Conservation (phyloP, 2,113 vertebrate genomes). For the Mirounga angustirostris region DNA sequence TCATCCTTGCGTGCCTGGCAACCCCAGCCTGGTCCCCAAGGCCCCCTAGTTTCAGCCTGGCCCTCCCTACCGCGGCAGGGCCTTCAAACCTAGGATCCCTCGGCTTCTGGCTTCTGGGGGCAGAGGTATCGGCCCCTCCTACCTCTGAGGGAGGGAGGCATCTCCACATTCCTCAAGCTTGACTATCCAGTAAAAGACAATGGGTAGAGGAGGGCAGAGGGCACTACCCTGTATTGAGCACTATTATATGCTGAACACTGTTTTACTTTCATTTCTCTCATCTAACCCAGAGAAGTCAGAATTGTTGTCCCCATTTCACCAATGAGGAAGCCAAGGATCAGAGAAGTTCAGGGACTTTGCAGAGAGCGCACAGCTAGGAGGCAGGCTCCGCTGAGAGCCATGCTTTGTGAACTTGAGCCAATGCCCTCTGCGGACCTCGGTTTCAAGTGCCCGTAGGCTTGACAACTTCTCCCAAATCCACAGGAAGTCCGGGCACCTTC, state of each 20-base stretch:
- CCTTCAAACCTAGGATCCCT: neutral
- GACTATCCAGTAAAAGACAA: neutral
- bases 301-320: conserved; percentile 29
- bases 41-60: neutral
- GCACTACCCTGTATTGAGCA: neutral
- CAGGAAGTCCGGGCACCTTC: conserved; percentile 58
- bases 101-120: neutral
- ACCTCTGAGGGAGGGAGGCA: neutral
- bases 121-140: neutral
- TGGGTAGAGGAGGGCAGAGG: neutral
- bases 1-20: conserved; percentile 68
- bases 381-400: conserved; percentile 21
- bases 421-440: neutral
- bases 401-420: conserved; percentile 44
- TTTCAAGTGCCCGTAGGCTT: conserved; percentile 42
- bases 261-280: conserved; percentile 47
- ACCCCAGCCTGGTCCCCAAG: conserved; percentile 42
- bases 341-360: conserved; percentile 32
- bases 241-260: neutral
- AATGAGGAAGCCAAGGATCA: conserved; percentile 56
- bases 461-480: conserved; percentile 29
- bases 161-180: conserved; percentile 35
- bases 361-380: conserved; percentile 35
- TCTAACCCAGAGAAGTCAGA: conserved; percentile 10
- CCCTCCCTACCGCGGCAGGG: neutral